Conservation (phyloP, 2,113 vertebrate species). For the Apistogramma diplotaenia region DNA sequence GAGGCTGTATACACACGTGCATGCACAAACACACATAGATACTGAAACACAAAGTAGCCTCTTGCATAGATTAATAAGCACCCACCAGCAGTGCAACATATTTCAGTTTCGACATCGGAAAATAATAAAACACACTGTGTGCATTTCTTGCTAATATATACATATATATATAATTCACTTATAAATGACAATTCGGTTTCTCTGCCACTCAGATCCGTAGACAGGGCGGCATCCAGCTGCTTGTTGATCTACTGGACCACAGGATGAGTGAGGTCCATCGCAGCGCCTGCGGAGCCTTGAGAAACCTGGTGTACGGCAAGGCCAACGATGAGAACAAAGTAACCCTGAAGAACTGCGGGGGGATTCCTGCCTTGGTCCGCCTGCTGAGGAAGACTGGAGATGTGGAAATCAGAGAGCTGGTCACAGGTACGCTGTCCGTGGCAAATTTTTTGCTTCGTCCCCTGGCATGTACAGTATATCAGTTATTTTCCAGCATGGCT, state of each 20-base stretch:
- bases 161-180: background rate
- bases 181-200: background rate
- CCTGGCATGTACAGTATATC: background rate
- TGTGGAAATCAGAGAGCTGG: slow-evolving; percentile 96
- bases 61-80: background rate
- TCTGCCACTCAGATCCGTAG: slow-evolving; percentile 86
- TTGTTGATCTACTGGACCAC: slow-evolving; percentile 97
- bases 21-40: background rate
- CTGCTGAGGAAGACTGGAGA: slow-evolving; percentile 94
- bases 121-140: background rate
- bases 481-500: background rate
- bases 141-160: background rate
- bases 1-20: background rate
- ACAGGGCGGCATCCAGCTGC: slow-evolving; percentile 94
- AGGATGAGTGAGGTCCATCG: slow-evolving; percentile 98
- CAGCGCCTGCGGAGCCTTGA: slow-evolving; percentile 95
- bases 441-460: background rate
- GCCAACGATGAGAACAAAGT: slow-evolving; percentile 99
- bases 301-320: slow-evolving; percentile 97
- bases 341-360: slow-evolving; percentile 95
- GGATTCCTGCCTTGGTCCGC: slow-evolving; percentile 94
- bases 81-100: background rate
- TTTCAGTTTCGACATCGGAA: background rate
- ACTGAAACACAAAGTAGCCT: background rate
- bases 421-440: slow-evolving; percentile 85